Base-by-base conservation (phyloP, 53 echinoderm and acorn worm species). In the Stichopus horrens region DNA sequence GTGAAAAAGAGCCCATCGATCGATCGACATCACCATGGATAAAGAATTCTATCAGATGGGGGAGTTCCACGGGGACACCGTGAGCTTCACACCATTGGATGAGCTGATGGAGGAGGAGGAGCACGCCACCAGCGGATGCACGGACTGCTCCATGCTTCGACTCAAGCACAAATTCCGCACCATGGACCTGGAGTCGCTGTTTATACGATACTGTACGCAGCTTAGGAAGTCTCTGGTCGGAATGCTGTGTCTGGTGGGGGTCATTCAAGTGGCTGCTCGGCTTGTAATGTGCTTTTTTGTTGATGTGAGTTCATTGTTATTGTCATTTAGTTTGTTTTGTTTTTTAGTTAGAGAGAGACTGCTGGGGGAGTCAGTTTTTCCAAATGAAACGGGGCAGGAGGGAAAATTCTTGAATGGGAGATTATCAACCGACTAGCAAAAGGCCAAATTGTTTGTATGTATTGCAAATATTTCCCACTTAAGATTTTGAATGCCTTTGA, bases 31-130 rank as follows among this genome's bases (percentile, higher is more conserved):
- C 5, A 18, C 18, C 7, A 89, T 92, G 88, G 87, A 90, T 85
- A 57, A 92, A 88, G 94, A 96, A 77, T 94, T 91, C 74, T 96
- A 96, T 84, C 93, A 94, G 86, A 94, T 96, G 96, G 93, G 96
- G 19, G 92, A 94, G 75, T 83, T 95, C 57, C 94, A 90, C 20
- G 96, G 96, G 7, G 94, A 96, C 74, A 85, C 92, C 86, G 93
- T 95, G 87, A 94, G 93, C 86, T 96, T 96, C 18, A 94, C 92
- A 6, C 94, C 96, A 21, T 80, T 95, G 57, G 96, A 96, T 63
- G 94, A 96, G 67, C 88, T 96, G 77, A 88, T 96, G 52, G 86
- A 91, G 73, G 94, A 96, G 77, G 78, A 94, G n/a, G 96, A 92
- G 51, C 86, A 80, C 19, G 73, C 87, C 59, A 92, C 96, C 75